Base-by-base conservation (phyloP, 2,797 vertebrate genomes). In the Sebastes hubbsi region DNA sequence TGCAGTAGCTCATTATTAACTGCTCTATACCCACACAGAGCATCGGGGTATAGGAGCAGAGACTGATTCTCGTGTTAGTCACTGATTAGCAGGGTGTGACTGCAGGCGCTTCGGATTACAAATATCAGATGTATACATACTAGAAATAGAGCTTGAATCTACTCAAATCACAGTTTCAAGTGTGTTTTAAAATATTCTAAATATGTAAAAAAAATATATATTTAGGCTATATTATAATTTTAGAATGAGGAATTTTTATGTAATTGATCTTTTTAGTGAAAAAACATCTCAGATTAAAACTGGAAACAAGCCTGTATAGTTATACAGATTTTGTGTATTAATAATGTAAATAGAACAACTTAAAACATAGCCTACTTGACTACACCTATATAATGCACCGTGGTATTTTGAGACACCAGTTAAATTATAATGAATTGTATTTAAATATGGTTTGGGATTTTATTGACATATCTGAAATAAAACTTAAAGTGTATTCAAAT, bases 1-100 rank as follows among this genome's bases (percentile, higher is more conserved):
- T 65, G 12, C 75, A 12, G 34, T 7, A 7, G 72, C 55, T 81
- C 69, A 54, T 60, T 52, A 72, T 75, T 72, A 81, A 84, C 24
- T 18, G 36, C 62, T 62, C 34, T 2, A 61, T 14, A 8, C 42
- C 13, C 4, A 52, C 56, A 46, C 18, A 32, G 72, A 67, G 38
- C 62, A 16, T 16, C 0, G 6, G 4, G 27, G 36, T 1, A 13
- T 29, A 46, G 42, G 42, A 16, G 58, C 52, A 60, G 66, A 4
- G 30, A 22, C 32, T 1, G 25, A 55, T 36, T 11, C 36, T 59
- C 66, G 4, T 24, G 32, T 55, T 24, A 7, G 32, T 20, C 30
- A 42, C 24, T 62, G 55, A 65, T 56, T 25, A 66, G 61, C 29
- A 59, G 13, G 30, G 71, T n/a, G 36, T 58, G 61, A 77, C 22